phyloP scores from a whole-genome alignment of 2,888 invertebrate species.

The Morinoia aosen region DNA sequence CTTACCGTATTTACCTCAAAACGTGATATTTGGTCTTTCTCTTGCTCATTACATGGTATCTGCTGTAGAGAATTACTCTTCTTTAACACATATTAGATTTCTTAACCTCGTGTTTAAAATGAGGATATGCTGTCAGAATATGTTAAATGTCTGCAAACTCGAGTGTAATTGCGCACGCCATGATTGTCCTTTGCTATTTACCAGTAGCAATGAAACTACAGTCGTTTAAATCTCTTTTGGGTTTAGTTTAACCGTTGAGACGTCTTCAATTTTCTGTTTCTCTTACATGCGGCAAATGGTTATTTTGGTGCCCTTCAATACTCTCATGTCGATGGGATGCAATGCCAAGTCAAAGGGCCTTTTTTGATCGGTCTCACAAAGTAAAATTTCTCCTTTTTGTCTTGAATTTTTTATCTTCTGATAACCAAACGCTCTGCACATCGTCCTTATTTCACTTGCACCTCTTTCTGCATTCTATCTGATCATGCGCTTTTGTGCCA shows the following conservation, averaged over 20 bases:
- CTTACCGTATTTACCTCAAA: background rate
- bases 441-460: background rate
- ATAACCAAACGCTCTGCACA: background rate
- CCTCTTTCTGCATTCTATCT: background rate
- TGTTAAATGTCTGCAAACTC: background rate
- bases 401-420: background rate
- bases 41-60: background rate
- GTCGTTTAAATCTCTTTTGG: background rate
- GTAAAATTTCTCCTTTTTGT: background rate
- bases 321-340: background rate
- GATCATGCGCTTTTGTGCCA: no score
- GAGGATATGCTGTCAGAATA: background rate
- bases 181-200: background rate
- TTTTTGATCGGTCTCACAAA: background rate
- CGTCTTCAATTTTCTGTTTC: background rate
- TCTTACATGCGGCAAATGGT: background rate
- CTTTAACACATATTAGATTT: background rate
- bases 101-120: background rate
- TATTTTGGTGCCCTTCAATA: background rate
- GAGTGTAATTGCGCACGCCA: background rate
- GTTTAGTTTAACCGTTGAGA: background rate
- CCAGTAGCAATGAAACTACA: background rate
- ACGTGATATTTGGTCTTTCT: background rate
- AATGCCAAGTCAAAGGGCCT: background rate
- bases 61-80: background rate